Evolutionary conservation across 2,797 vertebrate genomes (phyloP).

Genomic region (Hipposideros larvatus): DNA sequence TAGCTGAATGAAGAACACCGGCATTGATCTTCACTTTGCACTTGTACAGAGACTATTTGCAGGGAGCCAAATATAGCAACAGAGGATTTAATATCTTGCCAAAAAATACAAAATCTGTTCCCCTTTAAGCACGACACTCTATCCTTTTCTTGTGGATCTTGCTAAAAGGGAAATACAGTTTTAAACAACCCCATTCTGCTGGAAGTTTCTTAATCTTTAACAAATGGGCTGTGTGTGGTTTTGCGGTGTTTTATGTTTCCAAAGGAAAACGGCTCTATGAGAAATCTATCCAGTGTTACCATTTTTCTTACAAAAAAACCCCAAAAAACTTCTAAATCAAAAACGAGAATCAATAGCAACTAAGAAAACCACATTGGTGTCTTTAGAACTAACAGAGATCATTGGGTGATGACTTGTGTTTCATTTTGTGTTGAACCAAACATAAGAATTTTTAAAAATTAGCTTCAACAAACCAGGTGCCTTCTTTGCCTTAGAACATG

Average conservation of each 20-base stretch:
- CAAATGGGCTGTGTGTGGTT: constrained; percentile 54
- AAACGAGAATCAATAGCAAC: constrained; percentile 14
- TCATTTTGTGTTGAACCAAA: constrained; percentile 5
- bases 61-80: constrained; percentile 87
- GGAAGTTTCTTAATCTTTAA: constrained; percentile 75
- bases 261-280: constrained; percentile 48
- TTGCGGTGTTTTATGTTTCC: constrained; percentile 66
- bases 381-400: neutral
- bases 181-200: constrained; percentile 72
- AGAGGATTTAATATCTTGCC: constrained; percentile 86
- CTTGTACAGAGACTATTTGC: constrained; percentile 75
- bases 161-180: constrained; percentile 82
- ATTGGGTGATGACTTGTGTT: neutral
- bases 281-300: constrained; percentile 62
- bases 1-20: constrained; percentile 84
- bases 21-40: constrained; percentile 85
- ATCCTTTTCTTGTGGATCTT: constrained; percentile 84
- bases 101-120: constrained; percentile 88
- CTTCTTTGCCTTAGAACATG: constrained; percentile 14
- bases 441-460: neutral
- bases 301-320: constrained; percentile 59
- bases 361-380: constrained; percentile 17
- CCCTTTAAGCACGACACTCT: constrained; percentile 84
- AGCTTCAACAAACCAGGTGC: neutral
- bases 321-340: neutral